Evolutionary conservation across 2,797 vertebrate genomes (phyloP).

Genomic region (Diplodus puntazzo): DNA sequence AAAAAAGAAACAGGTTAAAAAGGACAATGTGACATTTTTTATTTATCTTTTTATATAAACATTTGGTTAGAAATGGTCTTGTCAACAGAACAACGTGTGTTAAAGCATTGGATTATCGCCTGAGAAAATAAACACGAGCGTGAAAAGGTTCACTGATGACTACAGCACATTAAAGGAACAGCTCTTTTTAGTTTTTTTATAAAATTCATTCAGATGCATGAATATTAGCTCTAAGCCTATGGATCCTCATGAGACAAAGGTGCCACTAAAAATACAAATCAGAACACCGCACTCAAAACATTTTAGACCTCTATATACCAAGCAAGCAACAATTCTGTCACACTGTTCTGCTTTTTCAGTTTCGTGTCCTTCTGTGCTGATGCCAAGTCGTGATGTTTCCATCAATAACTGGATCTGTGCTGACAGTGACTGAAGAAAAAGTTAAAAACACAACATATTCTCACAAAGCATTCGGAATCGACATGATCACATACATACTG

Average conservation of each 20-base stretch:
- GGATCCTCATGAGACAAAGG: neutral
- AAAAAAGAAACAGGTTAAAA: neutral
- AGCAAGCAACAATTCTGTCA: neutral
- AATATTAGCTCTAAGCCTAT: neutral
- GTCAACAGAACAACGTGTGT: conserved; percentile 21
- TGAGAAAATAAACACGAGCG: conserved; percentile 44
- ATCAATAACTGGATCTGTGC: conserved; percentile 1
- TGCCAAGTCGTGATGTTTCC: neutral
- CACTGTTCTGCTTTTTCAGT: neutral
- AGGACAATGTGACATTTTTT: conserved; percentile 36
- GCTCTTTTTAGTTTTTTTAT: neutral
- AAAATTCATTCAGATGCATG: neutral
- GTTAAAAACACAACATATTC: neutral
- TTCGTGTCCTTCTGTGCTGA: neutral
- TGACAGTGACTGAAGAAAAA: no score
- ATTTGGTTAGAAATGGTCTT: conserved; percentile 39
- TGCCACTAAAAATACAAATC: conserved; percentile 5
- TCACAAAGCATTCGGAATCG: conserved; percentile 3
- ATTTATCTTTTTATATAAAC: conserved; percentile 22
- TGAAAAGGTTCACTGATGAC: conserved; percentile 20
- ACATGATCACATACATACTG: conserved; percentile 12
- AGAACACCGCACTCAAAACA: conserved; percentile 8
- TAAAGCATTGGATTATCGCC: conserved; percentile 39
- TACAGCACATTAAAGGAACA: conserved; percentile 16
- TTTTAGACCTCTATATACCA: neutral